Percentiles rank a stretch among this genome's conserved stretches.
Conservation (phyloP, 2,888 invertebrate species). For the Agriopis leucophaearia region DNA sequence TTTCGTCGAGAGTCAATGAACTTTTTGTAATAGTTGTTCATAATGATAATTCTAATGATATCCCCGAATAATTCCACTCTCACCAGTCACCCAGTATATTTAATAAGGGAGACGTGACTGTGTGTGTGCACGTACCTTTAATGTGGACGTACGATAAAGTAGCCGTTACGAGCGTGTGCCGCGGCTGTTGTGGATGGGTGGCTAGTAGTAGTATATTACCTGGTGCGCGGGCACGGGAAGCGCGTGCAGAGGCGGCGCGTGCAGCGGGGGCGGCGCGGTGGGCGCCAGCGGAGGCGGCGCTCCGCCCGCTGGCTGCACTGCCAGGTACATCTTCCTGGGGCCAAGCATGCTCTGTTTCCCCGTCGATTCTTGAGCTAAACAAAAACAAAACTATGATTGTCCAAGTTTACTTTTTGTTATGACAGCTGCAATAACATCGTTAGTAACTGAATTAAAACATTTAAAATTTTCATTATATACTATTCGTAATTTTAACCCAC, state of each 20-base stretch:
- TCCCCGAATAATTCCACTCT: too few relatives aligned
- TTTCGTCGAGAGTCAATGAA: too few relatives aligned
- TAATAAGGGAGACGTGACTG: too few relatives aligned
- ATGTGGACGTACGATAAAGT: neutral
- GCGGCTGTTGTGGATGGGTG: conserved; percentile 20
- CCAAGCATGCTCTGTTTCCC: conserved; percentile 94
- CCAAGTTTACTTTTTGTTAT: too few relatives aligned
- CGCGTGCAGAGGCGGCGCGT: conserved; percentile 74
- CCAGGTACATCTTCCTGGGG: conserved; percentile 94
- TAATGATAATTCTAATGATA: too few relatives aligned
- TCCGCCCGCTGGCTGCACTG: conserved; percentile 90
- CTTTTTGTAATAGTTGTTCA: too few relatives aligned
- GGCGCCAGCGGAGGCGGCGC: conserved; percentile 72
- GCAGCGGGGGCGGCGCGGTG: conserved; percentile 60
- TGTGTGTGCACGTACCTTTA: too few relatives aligned
- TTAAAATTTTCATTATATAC: too few relatives aligned
- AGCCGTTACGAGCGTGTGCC: neutral
- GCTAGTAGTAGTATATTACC: conserved; percentile 83
- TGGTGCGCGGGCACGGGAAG: conserved; percentile 78
- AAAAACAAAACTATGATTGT: conserved; percentile 15
- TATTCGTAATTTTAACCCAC: too few relatives aligned
- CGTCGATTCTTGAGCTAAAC: conserved; percentile 93
- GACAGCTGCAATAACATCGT: too few relatives aligned
- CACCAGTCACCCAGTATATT: too few relatives aligned
- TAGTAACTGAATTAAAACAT: neutral